These are phyloP conservation scores for Brienomyrus brachyistius DNA, from an alignment of 2,113 vertebrate species.

Conservation along the genomic window DNA sequence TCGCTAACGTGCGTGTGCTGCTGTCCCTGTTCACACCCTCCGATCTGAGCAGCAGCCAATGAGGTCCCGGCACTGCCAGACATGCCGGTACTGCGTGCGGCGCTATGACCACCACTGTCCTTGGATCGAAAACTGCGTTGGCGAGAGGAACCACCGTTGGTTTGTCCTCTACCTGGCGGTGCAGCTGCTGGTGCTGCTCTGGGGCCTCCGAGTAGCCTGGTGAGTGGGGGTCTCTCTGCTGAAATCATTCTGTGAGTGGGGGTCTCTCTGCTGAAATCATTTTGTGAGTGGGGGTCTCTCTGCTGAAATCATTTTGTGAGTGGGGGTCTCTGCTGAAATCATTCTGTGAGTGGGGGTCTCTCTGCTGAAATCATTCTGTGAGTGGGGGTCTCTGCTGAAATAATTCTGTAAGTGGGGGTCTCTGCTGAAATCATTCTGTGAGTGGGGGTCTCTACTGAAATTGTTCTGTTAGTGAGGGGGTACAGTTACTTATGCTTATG, in stretches of 20 bases:
- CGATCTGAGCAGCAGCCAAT: slow-evolving; percentile 74
- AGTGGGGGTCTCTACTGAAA: too few relatives aligned
- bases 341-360: background rate
- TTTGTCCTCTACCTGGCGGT: slow-evolving; percentile 75
- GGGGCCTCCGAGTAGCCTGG: slow-evolving; percentile 78
- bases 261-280: too few relatives aligned
- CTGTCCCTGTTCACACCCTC: background rate
- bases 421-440: background rate
- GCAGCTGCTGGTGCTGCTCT: slow-evolving; percentile 78
- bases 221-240: slow-evolving; percentile 49
- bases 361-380: background rate
- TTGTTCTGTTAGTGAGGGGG: background rate
- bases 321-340: too few relatives aligned
- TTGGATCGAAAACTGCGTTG: slow-evolving; percentile 92
- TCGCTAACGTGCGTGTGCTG: background rate
- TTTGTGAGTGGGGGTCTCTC: background rate
- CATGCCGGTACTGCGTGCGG: slow-evolving; percentile 79
- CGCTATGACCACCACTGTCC: slow-evolving; percentile 94
- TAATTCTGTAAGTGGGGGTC: background rate
- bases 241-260: background rate
- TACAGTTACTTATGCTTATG: background rate
- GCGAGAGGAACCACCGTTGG: slow-evolving; percentile 85
- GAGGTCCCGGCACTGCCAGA: slow-evolving; percentile 81
- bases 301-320: background rate
- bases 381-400: too few relatives aligned